Evolutionary conservation across 1,140 invertebrate species (phyloP), one percentile per base, ranked within the genome.

Genomic region (Patella vulgata): DNA sequence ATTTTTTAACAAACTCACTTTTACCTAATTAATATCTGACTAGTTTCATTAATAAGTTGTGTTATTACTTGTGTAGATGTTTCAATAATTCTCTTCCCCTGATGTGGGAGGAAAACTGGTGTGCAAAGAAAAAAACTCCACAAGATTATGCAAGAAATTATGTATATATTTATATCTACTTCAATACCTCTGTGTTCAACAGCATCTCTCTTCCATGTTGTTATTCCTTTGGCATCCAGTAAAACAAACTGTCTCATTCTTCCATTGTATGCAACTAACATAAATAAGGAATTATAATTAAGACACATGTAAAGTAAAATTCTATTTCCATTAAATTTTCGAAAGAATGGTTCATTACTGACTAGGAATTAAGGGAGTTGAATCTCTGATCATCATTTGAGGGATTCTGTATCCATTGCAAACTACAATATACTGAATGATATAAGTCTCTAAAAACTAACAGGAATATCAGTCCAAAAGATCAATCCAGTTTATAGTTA

Each of bases 171-270:
- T 46, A 12, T 21, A n/a, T 50, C 14, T 46, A 21, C 2, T 21
- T 43, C 30, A n/a, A 42, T 64, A 79, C 77, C 75, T 71, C 69
- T 68, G 12, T 46, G 47, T 31, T 69, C 66, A 4, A 75, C 68
- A 11, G 66, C 50, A 57, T 82, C 76, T 59, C 75, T 56, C 47
- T 78, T 81, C 80, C 82, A 83, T 19, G 74, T 73, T 39, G 74
- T 77, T 12, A 82, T 74, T 33, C 80, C 82, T 51, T 80, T 82
- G 5, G 71, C 59, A 64, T 83, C 82, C 3, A 83, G 55, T 19
- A 83, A 74, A 8, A 83, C 60, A 75, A 82, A 83, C 67, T 77
- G 69, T 52, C 78, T 67, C 70, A 77, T 77, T 55, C 78, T 63
- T 17, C 71, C 73, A 71, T 81, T 82, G 61, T 82, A 82, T 2